A percentile compares a stretch with the other conserved stretches of the same genome.
phyloP scores from a whole-genome alignment of 23 tunicate genomes.

The Ciona savignyi region DNA sequence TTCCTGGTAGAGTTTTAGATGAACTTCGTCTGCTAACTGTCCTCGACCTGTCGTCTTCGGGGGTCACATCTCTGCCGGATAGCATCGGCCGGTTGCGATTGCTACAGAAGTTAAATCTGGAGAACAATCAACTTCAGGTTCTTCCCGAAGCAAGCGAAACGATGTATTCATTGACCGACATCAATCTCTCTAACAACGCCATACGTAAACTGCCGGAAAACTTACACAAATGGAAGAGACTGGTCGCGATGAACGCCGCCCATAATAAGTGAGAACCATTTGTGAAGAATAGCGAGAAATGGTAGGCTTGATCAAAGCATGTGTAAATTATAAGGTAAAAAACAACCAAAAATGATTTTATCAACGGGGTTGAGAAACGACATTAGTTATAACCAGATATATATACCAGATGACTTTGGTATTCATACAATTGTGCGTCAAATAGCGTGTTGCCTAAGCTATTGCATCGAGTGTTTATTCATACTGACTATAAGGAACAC shows the following conservation, averaged over 20 bases:
- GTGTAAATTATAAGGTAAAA: no score
- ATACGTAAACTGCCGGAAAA: slow-evolving; percentile 40
- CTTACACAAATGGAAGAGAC: slow-evolving; percentile 52
- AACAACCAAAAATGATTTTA: no score
- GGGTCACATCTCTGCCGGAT: slow-evolving; percentile 60
- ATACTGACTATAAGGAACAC: no score
- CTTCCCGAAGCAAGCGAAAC: slow-evolving; percentile 56
- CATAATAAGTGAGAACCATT: slow-evolving; percentile 80
- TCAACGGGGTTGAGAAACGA: no score
- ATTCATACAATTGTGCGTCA: no score
- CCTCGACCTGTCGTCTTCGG: slow-evolving; percentile 68
- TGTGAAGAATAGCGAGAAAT: no score
- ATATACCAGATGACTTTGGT: no score
- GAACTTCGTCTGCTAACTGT: slow-evolving; percentile 56
- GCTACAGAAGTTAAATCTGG: slow-evolving; percentile 48
- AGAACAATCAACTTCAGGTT: slow-evolving; percentile 32
- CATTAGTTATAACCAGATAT: no score
- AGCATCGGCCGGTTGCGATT: slow-evolving; percentile 55
- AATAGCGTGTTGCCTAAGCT: no score
- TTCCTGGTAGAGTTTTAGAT: slow-evolving; percentile 49
- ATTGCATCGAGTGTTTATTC: no score
- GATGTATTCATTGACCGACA: slow-evolving; percentile 30
- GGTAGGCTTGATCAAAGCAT: no score
- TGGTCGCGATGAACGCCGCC: slow-evolving; percentile 36
- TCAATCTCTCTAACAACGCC: slow-evolving; percentile 58